Evolutionary conservation across 2,113 vertebrate species (phyloP).

Genomic region (Macrotis lagotis): DNA sequence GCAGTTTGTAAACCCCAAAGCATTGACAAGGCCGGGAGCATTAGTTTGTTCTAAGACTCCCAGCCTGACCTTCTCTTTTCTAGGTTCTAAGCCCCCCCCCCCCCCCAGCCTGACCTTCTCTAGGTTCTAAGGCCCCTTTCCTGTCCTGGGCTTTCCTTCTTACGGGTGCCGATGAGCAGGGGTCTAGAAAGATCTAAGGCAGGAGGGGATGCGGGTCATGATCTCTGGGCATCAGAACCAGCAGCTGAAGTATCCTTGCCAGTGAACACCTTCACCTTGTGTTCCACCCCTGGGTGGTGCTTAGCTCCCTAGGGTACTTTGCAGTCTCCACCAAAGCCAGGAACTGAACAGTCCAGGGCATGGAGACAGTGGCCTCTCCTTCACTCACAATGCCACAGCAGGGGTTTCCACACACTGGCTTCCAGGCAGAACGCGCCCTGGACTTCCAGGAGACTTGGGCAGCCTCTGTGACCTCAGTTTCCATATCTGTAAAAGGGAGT

Average conservation of each 20-base stretch:
- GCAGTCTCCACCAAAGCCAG: constrained; percentile 78
- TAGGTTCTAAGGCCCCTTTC: not conserved
- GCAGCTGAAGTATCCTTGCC: constrained; percentile 82
- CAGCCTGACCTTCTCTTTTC: not conserved
- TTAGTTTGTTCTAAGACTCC: no score
- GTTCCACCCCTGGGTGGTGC: no score
- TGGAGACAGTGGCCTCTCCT: constrained; percentile 79
- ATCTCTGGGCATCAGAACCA: constrained; percentile 58
- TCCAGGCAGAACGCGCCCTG: no score
- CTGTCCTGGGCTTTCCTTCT: not conserved
- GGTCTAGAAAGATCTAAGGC: not conserved
- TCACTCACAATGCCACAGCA: constrained; percentile 73
- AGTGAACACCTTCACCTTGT: no score
- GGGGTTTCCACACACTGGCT: not conserved
- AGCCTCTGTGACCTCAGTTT: constrained; percentile 18
- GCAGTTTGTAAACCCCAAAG: no score
- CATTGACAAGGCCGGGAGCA: no score
- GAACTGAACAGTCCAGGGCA: constrained; percentile 84
- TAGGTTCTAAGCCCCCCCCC: not conserved
- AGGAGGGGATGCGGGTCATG: not conserved
- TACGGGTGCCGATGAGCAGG: not conserved
- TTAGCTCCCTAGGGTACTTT: constrained; percentile 87
- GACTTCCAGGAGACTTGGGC: no score
- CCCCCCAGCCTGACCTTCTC: not conserved
- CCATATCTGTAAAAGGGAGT: not conserved